These are phyloP conservation scores for Notospermus geniculatus DNA, from an alignment of 1,140 invertebrate species.

Conservation along the genomic window DNA sequence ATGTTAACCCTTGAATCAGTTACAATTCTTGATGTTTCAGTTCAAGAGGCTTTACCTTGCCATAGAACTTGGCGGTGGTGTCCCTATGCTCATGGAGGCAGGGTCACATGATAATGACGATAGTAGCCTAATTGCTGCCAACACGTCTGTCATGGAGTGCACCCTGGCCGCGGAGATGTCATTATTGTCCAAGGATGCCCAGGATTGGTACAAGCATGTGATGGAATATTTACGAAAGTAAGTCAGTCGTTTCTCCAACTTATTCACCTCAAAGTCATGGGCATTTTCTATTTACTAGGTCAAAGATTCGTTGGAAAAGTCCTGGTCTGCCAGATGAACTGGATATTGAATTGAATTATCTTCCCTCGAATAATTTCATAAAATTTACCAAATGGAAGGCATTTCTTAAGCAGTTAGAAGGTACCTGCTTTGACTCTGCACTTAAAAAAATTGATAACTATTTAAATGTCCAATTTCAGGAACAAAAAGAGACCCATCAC, in stretches of 20 bases:
- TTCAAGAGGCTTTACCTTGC: conserved; percentile 42
- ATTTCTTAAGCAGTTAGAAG: too few relatives aligned
- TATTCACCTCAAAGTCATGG: not conserved
- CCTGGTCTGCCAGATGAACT: not conserved
- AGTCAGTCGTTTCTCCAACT: not conserved
- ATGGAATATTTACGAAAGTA: conserved; percentile 27
- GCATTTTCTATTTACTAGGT: too few relatives aligned
- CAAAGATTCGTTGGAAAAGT: too few relatives aligned
- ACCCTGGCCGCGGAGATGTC: conserved; percentile 15
- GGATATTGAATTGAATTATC: not conserved
- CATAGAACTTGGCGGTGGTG: conserved; percentile 41
- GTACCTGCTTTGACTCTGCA: too few relatives aligned
- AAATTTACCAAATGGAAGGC: too few relatives aligned
- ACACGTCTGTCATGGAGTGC: conserved; percentile 38
- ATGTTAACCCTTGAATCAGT: too few relatives aligned
- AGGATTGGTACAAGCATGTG: conserved; percentile 31
- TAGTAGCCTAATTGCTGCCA: conserved; percentile 24
- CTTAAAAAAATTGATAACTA: too few relatives aligned
- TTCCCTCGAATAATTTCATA: not conserved
- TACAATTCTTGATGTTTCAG: too few relatives aligned
- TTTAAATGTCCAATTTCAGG: too few relatives aligned
- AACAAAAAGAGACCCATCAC: conserved; percentile 60
- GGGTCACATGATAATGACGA: conserved; percentile 19
- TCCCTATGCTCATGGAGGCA: conserved; percentile 36
- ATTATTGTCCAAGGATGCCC: conserved; percentile 18